Percentiles rank a stretch among this genome's conserved stretches.
Evolutionary conservation across 2,888 invertebrate genomes (phyloP).

Genomic region (Taphrorychus bicolor): DNA sequence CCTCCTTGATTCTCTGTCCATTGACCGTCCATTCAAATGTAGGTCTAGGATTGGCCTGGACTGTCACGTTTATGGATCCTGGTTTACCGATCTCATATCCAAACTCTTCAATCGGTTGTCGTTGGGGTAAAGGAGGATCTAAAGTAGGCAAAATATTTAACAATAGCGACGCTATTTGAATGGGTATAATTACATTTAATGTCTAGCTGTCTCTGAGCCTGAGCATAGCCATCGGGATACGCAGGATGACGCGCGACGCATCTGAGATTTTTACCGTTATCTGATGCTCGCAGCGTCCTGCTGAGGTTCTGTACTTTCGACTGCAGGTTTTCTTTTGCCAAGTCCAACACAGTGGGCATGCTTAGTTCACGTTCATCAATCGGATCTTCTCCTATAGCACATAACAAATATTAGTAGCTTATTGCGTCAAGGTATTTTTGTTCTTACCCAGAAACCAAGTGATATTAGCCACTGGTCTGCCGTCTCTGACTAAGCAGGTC

Average conservation of each 20-base stretch:
- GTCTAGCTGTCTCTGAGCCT: constrained; percentile 61
- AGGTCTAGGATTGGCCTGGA: constrained; percentile 76
- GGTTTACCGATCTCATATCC: constrained; percentile 75
- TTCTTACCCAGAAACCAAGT: constrained; percentile 72
- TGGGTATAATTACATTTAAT: constrained; percentile 66
- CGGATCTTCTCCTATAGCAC: constrained; percentile 66
- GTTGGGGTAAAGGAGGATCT: constrained; percentile 72
- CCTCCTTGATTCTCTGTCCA: constrained; percentile 64
- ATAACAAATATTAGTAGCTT: neutral
- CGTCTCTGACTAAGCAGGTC: constrained; percentile 72
- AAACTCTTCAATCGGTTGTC: constrained; percentile 70
- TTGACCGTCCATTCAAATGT: constrained; percentile 73
- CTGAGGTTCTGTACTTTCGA: constrained; percentile 73
- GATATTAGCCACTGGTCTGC: constrained; percentile 78
- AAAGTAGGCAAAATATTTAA: constrained; percentile 21
- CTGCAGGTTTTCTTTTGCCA: constrained; percentile 66
- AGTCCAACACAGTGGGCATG: constrained; percentile 63
- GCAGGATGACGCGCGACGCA: constrained; percentile 76
- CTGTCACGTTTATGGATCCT: constrained; percentile 76
- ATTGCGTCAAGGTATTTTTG: neutral
- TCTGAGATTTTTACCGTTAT: constrained; percentile 69
- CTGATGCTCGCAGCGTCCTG: constrained; percentile 67
- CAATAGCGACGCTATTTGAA: neutral
- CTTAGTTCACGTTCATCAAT: constrained; percentile 63
- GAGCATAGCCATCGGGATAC: constrained; percentile 55